phyloP scores from a whole-genome alignment of 2,113 vertebrate genomes.

The Podarcis cretensis region DNA sequence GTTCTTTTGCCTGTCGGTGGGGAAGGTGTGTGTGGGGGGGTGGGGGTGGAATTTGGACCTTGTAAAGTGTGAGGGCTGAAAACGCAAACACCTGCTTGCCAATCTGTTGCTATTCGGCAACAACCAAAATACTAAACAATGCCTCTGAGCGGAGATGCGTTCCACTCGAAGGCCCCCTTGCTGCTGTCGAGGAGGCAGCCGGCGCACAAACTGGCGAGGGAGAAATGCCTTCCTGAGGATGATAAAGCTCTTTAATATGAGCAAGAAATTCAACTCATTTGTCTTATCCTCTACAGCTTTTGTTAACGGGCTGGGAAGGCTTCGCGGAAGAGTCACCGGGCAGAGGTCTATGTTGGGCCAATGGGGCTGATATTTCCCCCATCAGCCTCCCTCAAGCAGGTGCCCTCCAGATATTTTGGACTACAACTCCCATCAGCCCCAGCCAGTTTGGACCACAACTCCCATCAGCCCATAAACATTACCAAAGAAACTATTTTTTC shows the following conservation, averaged over 20 bases:
- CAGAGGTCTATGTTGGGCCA: constrained; percentile 23
- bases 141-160: constrained; percentile 9
- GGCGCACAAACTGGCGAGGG: not conserved
- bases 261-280: constrained; percentile 27
- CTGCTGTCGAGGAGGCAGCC: rapidly evolving
- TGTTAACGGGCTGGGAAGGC: constrained; percentile 13
- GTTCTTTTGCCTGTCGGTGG: not conserved
- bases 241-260: constrained; percentile 40
- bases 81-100: not conserved
- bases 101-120: not conserved
- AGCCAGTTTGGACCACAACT: no score
- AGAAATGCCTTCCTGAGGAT: not conserved
- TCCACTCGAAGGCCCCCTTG: constrained; percentile 16
- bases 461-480: no score
- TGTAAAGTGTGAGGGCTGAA: not conserved
- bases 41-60: not conserved
- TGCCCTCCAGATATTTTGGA: no score
- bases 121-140: constrained; percentile 22
- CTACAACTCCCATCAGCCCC: not conserved
- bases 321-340: not conserved
- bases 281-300: constrained; percentile 24
- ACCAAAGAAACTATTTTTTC: no score
- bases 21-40: not conserved
- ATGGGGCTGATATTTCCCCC: not conserved
- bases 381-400: not conserved